Conservation (phyloP, 2,113 vertebrate genomes). For the Gymnogyps californianus region DNA sequence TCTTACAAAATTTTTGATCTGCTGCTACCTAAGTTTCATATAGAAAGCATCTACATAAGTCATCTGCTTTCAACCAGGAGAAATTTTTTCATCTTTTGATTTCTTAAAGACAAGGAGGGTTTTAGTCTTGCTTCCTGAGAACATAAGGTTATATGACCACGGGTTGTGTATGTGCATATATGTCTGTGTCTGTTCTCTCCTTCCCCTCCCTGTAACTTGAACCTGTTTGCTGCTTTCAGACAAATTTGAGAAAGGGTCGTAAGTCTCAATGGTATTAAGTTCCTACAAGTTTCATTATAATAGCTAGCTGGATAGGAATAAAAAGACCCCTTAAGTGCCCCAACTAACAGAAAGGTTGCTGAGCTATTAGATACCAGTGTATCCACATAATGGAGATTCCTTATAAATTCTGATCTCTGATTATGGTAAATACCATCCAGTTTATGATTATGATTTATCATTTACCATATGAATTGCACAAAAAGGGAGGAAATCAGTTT, state of each 20-base stretch:
- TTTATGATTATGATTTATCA: neutral
- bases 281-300: neutral
- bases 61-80: neutral
- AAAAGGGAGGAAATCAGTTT: neutral
- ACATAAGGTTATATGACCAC: neutral
- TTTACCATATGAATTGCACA: neutral
- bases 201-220: constrained; percentile 8
- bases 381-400: neutral
- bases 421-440: neutral
- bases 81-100: neutral
- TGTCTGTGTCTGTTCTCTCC: neutral
- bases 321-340: neutral
- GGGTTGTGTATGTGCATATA: neutral
- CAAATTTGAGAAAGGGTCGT: neutral
- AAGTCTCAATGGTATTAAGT: neutral
- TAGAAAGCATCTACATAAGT: neutral
- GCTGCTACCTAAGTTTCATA: neutral
- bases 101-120: neutral
- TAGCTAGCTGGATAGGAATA: neutral
- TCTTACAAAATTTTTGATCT: neutral
- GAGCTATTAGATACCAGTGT: neutral
- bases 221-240: neutral
- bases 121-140: neutral
- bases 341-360: neutral
- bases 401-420: neutral